Evolutionary conservation across 2,888 invertebrate species (phyloP), one percentile per base, ranked within the genome.

Genomic region (Leptinotarsa rubiginosa): DNA sequence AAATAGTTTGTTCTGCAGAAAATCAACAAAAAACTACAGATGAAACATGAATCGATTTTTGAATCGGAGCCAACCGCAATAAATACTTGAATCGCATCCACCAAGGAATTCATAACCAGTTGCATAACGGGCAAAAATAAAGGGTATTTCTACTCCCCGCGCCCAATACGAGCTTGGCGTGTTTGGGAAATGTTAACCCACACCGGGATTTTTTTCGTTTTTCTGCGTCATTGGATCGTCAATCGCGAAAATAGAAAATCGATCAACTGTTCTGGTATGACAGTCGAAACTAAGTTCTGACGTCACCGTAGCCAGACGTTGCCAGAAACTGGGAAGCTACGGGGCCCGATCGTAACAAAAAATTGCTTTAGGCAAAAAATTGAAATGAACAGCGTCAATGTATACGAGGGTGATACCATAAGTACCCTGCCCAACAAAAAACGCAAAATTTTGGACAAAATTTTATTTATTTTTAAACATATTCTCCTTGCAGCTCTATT

Each of bases 171-270:
- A 56, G 31, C 62, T 31, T 41, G 18, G 62, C 62, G 31, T 62
- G 62, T 25, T 62, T 31, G 31, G 18, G n/a, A 41, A 62, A 62
- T 62, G 62, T 62, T 31, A 62, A 41, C 16, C 62, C 62, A 62
- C 31, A 41, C 41, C 16, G 3, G 5, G 41, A 10, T 31, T 62
- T 62, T 62, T 62, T 31, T 31, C 16, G 41, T 31, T 62, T 25
- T 62, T 16, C 41, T 62, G 62, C 62, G 31, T 62, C 62, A 62
- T 31, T 18, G n/a, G 2, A 62, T n/a, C 62, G 62, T 62, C 62
- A 62, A n/a, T 62, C 62, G 20, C 31, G n/a, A 62, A 62, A 62
- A 62, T 62, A 62, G 31, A 25, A 15, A 31, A 62, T 62, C n/a
- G 62, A n/a, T 41, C 25, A 62, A 41, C n/a, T 62, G n/a, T 10